phyloP scores from a whole-genome alignment of 2,888 invertebrate genomes.

The Erannis defoliaria region DNA sequence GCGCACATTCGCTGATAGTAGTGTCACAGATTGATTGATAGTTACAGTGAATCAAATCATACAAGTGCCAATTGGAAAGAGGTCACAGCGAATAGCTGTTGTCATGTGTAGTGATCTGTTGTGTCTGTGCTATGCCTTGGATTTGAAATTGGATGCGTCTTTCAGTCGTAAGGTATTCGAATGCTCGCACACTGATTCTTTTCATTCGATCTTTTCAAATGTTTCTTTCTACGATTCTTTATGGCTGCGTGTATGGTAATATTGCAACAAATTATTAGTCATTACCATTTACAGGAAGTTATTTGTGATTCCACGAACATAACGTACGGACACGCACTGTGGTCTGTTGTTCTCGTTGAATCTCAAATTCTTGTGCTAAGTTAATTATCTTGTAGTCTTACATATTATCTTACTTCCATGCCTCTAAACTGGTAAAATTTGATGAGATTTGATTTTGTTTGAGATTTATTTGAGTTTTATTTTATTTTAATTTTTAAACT shows the following conservation, averaged over 20 bases:
- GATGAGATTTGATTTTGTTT: too few relatives aligned
- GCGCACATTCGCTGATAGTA: conserved; percentile 59
- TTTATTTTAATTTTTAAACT: too few relatives aligned
- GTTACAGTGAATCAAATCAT: conserved; percentile 3
- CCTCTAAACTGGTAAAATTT: neutral
- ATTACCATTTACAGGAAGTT: conserved; percentile 36
- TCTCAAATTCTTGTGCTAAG: conserved; percentile 28
- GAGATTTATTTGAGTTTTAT: too few relatives aligned
- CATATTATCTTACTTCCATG: too few relatives aligned
- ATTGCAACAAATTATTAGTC: conserved; percentile 26
- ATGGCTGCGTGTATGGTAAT: conserved; percentile 10
- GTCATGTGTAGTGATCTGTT: conserved; percentile 24
- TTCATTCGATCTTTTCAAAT: conserved; percentile 2
- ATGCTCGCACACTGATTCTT: neutral
- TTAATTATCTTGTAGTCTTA: conserved; percentile 1
- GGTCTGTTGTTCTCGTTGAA: conserved; percentile 29
- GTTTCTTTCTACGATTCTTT: conserved; percentile 15
- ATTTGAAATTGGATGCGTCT: conserved; percentile 15
- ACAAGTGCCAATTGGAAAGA: conserved; percentile 47
- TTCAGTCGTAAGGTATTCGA: neutral
- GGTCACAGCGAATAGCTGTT: conserved; percentile 31
- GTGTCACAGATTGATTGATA: conserved; percentile 1
- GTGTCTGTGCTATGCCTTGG: conserved; percentile 21
- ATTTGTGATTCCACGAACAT: conserved; percentile 43
- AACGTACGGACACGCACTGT: conserved; percentile 21